These are phyloP conservation scores for Hylomyscus alleni DNA, from an alignment of 2,797 vertebrate genomes.

Conservation along the genomic window DNA sequence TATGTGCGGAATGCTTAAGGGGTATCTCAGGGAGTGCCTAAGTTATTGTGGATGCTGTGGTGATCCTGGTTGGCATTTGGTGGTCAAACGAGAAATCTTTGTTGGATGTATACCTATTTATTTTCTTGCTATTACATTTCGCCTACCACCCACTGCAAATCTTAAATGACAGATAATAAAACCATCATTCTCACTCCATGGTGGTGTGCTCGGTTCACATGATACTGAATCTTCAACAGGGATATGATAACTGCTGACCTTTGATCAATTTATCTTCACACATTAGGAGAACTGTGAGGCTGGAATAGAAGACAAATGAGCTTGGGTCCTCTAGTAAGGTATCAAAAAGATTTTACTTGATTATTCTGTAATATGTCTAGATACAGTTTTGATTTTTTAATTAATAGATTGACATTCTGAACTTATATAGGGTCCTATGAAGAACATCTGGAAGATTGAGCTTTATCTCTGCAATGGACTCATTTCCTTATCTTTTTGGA, in stretches of 20 bases:
- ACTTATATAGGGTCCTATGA: background rate
- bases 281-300: background rate
- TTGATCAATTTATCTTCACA: background rate
- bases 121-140: background rate
- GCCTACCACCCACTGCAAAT: background rate
- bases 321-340: background rate
- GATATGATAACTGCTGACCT: background rate
- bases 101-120: background rate
- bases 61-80: background rate
- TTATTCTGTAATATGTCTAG: background rate
- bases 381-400: constrained; percentile 19
- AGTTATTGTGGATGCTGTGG: background rate
- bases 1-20: background rate
- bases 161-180: background rate
- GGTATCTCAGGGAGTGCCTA: background rate
- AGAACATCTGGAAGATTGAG: background rate
- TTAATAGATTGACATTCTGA: background rate
- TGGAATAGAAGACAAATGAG: background rate
- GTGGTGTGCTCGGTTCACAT: background rate
- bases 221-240: background rate
- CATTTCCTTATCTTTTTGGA: background rate
- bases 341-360: background rate
- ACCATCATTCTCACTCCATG: background rate
- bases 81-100: background rate
- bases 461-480: background rate